Evolutionary conservation across 2,888 invertebrate genomes (phyloP), one percentile per base, ranked within the genome.

Genomic region (Rhagonycha fulva): DNA sequence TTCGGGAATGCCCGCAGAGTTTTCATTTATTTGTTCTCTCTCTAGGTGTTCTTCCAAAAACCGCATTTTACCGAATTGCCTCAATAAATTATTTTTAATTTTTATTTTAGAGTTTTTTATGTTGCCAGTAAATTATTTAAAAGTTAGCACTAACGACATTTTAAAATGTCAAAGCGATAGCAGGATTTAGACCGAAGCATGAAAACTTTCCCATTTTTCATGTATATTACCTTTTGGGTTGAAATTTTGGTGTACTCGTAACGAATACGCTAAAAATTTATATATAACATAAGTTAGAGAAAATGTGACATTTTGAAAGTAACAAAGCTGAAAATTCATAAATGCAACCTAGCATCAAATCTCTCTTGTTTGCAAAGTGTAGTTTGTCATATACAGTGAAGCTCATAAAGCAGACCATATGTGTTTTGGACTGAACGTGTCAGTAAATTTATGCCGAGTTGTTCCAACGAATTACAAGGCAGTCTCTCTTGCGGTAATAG

Each of bases 341-440:
- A 74, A 74, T 74, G 74, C 74, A 74, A 61, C 74, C 70, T 71
- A 71, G 71, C 75, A 72, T 70, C 68, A 72, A 76, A 76, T 72
- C 70, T 72, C 72, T 76, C 30, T 69, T 70, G 76, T 72, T 72
- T 76, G 76, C 60, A 72, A 72, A 76, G 69, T 66, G 71, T 68
- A 62, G 76, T 76, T 76, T 76, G 72, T 76, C 76, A 76, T 69
- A 70, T 66, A 72, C 62, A 72, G 47, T 68, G 24, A 32, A 75
- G 71, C 72, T 72, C 72, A 76, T 76, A 76, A 72, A 76, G 70
- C 72, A 63, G 69, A 62, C 68, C 72, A 70, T 76, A 76, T 73
- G 76, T 71, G 76, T 68, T 73, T 73, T 70, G 72, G 76, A 72
- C 72, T 70, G 69, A 62, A 30, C 32, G 66, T 70, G 73, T 73